Base-by-base conservation (phyloP, 2,797 vertebrate genomes). In the Gadopsis bispinosus region DNA sequence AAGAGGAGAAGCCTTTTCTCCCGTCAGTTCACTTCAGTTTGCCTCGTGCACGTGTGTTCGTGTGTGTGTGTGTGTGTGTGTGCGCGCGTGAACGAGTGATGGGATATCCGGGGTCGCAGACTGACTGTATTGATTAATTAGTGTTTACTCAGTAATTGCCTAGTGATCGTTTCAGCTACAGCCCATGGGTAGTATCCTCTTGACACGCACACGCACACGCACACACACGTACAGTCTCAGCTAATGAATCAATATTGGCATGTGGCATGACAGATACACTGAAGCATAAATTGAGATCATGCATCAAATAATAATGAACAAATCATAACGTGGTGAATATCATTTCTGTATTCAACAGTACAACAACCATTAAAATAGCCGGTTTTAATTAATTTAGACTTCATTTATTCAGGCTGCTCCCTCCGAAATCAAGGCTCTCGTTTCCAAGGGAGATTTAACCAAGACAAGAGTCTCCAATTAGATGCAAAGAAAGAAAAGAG, bases 131-230 rank as follows among this genome's bases (percentile, higher is more conserved):
- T 83, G 79, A 92, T 93, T 92, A 91, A 93, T 94, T 92, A 92
- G 87, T 90, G 91, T 93, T 92, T 91, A 93, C 91, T 91, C 88
- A 84, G 89, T 90, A 92, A 93, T 91, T 89, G 72, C 79, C 72
- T 74, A 76, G 92, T 92, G 91, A 92, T 90, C 81, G 87, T 87
- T 89, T 87, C 88, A 81, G 66, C 77, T 82, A 51, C 73, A 47
- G 79, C 82, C 61, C 79, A 65, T n/a, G 69, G 37, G 59, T 51
- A 47, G n/a, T n/a, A 65, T 58, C n/a, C 51, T 59, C 72, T 26
- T 54, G n/a, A 62, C 68, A 41, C 29, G 70, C 60, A 69, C 33
- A 54, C 48, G 68, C 77, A 55, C 51, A 64, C 47, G 69, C 33
- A 62, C 62, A 60, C 35, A 64, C 73, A 83, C 84, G 80, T 88